Conservation (phyloP, 1,140 invertebrate species). For the Trissolcus basalis region DNA sequence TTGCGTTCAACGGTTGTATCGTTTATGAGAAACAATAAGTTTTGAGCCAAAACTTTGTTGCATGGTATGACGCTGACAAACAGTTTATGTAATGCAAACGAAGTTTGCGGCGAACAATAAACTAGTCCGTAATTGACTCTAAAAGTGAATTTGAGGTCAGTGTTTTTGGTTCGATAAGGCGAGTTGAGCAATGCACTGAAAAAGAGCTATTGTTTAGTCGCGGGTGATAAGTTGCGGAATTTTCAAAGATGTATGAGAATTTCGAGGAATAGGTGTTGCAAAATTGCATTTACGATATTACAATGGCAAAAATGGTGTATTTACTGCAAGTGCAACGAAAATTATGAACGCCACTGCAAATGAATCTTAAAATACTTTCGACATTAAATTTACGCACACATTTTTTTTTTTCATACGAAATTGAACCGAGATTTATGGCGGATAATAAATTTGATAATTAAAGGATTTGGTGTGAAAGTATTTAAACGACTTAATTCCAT, state of each 20-base stretch:
- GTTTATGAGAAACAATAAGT: slow-evolving; percentile 36
- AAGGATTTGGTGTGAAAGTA: too few species aligned
- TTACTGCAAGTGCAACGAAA: too few species aligned
- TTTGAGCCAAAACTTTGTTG: slow-evolving; percentile 24
- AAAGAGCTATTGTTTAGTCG: slow-evolving; percentile 12
- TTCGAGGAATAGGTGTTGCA: too few species aligned
- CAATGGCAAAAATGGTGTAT: too few species aligned
- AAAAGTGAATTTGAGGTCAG: slow-evolving; percentile 48
- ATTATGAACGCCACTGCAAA: too few species aligned
- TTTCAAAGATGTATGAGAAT: slow-evolving; percentile 3
- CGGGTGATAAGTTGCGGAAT: slow-evolving; percentile 9
- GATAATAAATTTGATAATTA: too few species aligned
- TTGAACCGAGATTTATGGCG: too few species aligned
- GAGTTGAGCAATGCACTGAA: slow-evolving; percentile 16
- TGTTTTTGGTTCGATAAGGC: slow-evolving; percentile 39
- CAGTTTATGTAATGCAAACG: slow-evolving; percentile 46
- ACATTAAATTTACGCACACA: too few species aligned
- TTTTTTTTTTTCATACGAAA: too few species aligned
- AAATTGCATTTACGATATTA: too few species aligned
- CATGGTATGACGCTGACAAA: slow-evolving; percentile 21
- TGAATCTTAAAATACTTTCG: too few species aligned
- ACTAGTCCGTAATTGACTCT: slow-evolving; percentile 41
- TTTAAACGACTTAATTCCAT: too few species aligned
- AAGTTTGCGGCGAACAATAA: slow-evolving; percentile 43
- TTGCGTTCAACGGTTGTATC: slow-evolving; percentile 1